A percentile compares a stretch with the other conserved stretches of the same genome.
These are phyloP conservation scores for Cryptoleucopteryx plumbea DNA, from an alignment of 2,113 vertebrate genomes.

Conservation along the genomic window DNA sequence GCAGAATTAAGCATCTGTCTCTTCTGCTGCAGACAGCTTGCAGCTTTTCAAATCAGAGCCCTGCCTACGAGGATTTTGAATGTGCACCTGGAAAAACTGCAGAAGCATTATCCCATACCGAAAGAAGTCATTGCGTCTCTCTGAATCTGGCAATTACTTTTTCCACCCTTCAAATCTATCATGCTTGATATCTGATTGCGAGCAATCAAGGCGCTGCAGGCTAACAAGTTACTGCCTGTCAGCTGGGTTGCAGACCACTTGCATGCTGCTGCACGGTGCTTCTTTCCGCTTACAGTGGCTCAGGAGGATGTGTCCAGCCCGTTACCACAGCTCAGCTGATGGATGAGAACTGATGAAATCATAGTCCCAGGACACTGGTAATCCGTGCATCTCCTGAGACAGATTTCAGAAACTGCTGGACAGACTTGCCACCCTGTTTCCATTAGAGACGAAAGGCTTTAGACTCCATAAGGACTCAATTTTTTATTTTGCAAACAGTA, in stretches of 20 bases:
- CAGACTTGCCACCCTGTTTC: neutral
- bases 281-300: neutral
- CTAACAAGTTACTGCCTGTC: neutral
- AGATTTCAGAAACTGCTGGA: neutral
- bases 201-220: neutral
- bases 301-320: neutral
- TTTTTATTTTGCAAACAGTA: neutral
- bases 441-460: neutral
- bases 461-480: neutral
- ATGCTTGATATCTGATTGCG: accelerated
- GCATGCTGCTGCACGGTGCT: neutral
- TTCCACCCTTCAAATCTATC: neutral
- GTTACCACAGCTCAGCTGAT: neutral
- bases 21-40: neutral
- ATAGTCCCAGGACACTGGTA: neutral
- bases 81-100: neutral
- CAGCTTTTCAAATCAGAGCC: neutral
- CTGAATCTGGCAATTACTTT: neutral
- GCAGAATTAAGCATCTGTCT: neutral
- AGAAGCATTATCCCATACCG: neutral
- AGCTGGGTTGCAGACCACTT: neutral
- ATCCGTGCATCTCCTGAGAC: neutral
- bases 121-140: neutral
- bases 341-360: neutral
- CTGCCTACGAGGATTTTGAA: neutral